Percentiles rank a stretch among this genome's conserved stretches.
phyloP scores from a whole-genome alignment of 1,140 invertebrate species.

The Leptinotarsa lineolata region DNA sequence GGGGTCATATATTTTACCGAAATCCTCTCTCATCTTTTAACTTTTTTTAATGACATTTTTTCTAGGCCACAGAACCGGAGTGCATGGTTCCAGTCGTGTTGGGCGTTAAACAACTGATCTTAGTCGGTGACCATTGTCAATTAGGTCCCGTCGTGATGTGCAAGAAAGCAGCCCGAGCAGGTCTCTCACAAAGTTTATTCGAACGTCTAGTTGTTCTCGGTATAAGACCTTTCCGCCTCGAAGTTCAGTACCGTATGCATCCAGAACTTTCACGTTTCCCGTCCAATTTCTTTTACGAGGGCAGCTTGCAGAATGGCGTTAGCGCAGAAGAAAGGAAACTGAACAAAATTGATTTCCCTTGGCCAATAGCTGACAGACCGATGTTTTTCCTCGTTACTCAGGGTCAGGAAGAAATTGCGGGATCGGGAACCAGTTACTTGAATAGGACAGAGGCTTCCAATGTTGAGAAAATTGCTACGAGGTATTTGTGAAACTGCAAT shows the following conservation, averaged over 20 bases:
- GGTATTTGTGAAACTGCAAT: constrained; percentile 29
- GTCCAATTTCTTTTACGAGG: constrained; percentile 99
- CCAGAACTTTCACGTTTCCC: constrained; percentile 96
- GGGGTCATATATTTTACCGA: too few relatives aligned
- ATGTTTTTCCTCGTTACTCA: constrained; percentile 99
- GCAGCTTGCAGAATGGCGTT: constrained; percentile 93
- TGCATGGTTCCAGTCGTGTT: constrained; percentile 96
- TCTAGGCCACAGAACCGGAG: constrained; percentile 73
- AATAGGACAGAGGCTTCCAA: constrained; percentile 98
- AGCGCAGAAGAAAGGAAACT: constrained; percentile 92
- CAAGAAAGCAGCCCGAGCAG: constrained; percentile 96
- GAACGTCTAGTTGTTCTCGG: constrained; percentile 96
- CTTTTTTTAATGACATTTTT: not conserved
- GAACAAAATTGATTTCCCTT: constrained; percentile 94
- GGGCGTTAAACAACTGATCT: constrained; percentile 93
- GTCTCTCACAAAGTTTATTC: constrained; percentile 96
- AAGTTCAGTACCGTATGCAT: constrained; percentile 99
- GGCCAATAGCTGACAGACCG: constrained; percentile 94
- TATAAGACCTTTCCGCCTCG: constrained; percentile 90
- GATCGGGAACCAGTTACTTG: constrained; percentile 96
- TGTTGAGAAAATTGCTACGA: constrained; percentile 96
- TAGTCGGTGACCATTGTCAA: constrained; percentile 99
- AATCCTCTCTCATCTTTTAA: too few relatives aligned
- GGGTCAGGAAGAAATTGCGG: constrained; percentile 98
- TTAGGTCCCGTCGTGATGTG: constrained; percentile 99